Evolutionary conservation across 2,113 vertebrate species (phyloP).

Genomic region (Machaerirhynchus nigripectus): DNA sequence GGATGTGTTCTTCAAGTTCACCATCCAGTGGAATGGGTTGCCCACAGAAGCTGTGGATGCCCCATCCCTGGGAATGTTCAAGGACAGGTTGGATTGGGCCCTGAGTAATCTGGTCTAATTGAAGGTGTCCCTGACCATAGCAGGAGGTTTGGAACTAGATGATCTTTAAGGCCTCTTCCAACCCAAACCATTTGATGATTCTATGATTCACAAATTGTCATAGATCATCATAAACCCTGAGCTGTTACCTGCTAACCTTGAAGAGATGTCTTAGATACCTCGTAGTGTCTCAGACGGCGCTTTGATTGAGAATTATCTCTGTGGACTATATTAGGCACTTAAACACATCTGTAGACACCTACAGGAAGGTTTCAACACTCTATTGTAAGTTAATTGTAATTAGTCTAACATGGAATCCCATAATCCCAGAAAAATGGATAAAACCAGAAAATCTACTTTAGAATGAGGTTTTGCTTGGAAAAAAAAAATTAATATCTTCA

Average conservation of each 20-base stretch:
- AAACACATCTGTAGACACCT: not conserved
- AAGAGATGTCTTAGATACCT: not conserved
- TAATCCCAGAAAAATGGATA: not conserved
- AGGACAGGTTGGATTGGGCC: not conserved
- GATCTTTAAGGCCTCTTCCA: not conserved
- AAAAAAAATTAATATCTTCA: not conserved
- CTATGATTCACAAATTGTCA: not conserved
- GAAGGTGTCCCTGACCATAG: not conserved
- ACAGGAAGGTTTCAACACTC: not conserved
- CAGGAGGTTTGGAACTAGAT: not conserved
- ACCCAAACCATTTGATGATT: not conserved
- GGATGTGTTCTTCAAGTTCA: not conserved
- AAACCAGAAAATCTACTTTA: not conserved
- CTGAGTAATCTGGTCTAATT: not conserved
- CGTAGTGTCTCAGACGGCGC: not conserved
- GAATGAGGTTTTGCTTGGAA: not conserved
- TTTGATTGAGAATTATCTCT: not conserved
- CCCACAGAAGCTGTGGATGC: not conserved
- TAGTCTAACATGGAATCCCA: not conserved
- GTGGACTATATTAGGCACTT: not conserved
- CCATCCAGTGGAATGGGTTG: not conserved
- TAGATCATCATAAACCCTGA: not conserved
- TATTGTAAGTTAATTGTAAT: not conserved
- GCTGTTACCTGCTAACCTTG: accelerated
- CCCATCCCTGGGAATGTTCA: not conserved